Base-by-base conservation (phyloP, 2,113 vertebrate species). In the Gasterosteus nipponicus region DNA sequence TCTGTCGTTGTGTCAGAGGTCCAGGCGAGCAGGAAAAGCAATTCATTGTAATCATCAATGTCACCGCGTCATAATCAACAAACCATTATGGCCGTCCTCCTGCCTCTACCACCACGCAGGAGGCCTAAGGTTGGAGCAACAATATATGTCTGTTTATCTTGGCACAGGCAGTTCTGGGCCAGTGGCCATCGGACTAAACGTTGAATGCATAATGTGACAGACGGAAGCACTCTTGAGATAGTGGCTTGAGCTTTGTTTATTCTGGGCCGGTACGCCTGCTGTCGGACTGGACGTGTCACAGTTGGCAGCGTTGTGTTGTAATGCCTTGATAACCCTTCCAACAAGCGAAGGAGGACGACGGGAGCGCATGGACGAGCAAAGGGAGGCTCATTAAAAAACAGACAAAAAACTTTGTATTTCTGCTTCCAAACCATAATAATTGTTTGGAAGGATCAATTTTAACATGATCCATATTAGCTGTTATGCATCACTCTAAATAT, bases 241-340 rank as follows among this genome's bases (percentile, higher is more conserved):
- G 57, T 63, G 56, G 69, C 69, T 31, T 51, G 68, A 49, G 70
- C 58, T 76, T 75, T 81, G 77, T 81, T 81, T 86, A 10, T 74
- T 56, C 82, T 69, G 78, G 31, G 53, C 53, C 33, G 0, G 74
- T 46, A 7, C 41, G 63, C 62, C 69, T 63, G 71, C 78, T 62
- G 60, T 49, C 73, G 53, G 18, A 62, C 65, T 69, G 83, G 75
- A 66, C 39, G 41, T 8, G 53, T 58, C 73, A 75, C 80, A 76
- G 60, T 78, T 68, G n/a, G 65, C 19, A 60, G 22, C 16, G 31
- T 35, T 69, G n/a, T 38, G 58, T 60, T 71, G 15, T 58, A 58
- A 41, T 51, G 54, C 51, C 58, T 57, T 61, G 46, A 65, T 72
- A 60, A 56, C 39, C 58, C 10, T 54, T 80, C 64, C 62, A n/a